Evolutionary conservation across 2,113 vertebrate species (phyloP), one percentile per base, ranked within the genome.

Genomic region (Spea multiplicata): DNA sequence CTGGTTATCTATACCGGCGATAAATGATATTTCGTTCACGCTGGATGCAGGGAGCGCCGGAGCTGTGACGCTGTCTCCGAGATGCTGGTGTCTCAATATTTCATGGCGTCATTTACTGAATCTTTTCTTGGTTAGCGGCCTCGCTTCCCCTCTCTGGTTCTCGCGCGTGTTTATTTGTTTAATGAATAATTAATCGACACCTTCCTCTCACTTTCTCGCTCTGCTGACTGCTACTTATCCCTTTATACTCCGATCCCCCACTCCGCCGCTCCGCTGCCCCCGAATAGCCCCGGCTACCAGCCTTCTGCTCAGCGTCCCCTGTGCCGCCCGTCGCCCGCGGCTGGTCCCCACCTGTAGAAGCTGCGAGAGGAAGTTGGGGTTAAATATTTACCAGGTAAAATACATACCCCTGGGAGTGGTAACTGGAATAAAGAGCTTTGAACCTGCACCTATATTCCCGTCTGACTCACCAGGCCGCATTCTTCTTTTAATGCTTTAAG

Each of bases 141-240:
- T 75, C 78, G 81, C 84, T 66, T 82, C 83, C 83, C 76, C 81
- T 81, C 12, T 75, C n/a, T 84, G 76, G 46, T 79, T 79, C 70
- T 3, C 83, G 82, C 80, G 81, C 84, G 81, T 91, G 91, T 91
- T 91, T 92, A 87, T 92, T 92, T 91, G 86, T 91, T 92, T 90
- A 92, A 92, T 93, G 90, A 91, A 92, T 91, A 89, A 91, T 93
- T 92, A 88, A 92, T 91, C 75, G 30, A 70, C 82, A 78, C 83
- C 83, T 73, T 84, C 84, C 83, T 73, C 83, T 80, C 71, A 48
- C 86, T 83, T 44, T 46, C 82, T 78, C 83, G 84, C 76, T 53
- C 81, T 81, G 86, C 83, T 74, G 75, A 0, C 72, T 66, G 52
- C 80, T 50, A 45, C 76, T 79, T 79, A 66, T 73, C 79, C 78